A percentile compares a stretch with the other conserved stretches of the same genome.
These are phyloP conservation scores for Micropoecilia bifurca DNA, from an alignment of 2,797 vertebrate genomes.

Conservation along the genomic window DNA sequence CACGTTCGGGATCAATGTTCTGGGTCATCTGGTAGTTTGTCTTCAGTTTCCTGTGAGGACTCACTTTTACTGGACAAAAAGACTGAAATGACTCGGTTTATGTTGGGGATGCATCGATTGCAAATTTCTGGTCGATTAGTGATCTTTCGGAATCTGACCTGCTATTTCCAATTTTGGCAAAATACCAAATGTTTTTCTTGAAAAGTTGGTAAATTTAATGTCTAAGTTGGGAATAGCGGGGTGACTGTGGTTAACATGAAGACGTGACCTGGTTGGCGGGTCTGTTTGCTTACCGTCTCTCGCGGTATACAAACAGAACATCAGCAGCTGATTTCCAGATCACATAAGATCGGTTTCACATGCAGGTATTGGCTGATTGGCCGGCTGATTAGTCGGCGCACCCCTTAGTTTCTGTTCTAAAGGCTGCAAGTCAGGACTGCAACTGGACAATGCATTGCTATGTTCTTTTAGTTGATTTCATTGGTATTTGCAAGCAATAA, in stretches of 20 bases:
- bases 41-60: constrained; percentile 34
- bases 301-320: neutral
- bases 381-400: neutral
- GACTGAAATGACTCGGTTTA: neutral
- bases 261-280: neutral
- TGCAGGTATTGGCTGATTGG: neutral
- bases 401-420: neutral
- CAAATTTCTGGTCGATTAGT: neutral
- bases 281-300: no score
- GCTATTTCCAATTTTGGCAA: neutral
- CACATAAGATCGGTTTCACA: neutral
- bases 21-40: constrained; percentile 42
- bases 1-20: constrained; percentile 52
- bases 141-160: no score
- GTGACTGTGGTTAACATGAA: neutral
- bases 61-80: constrained; percentile 10
- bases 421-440: constrained; percentile 22
- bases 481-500: constrained; percentile 78
- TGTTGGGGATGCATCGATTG: neutral
- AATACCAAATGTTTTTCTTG: neutral
- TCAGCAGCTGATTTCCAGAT: neutral
- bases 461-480: constrained; percentile 29
- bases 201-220: neutral
- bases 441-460: constrained; percentile 43
- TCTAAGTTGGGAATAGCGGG: neutral